Base-by-base conservation (phyloP, 2,797 vertebrate species). In the Liasis olivaceus region DNA sequence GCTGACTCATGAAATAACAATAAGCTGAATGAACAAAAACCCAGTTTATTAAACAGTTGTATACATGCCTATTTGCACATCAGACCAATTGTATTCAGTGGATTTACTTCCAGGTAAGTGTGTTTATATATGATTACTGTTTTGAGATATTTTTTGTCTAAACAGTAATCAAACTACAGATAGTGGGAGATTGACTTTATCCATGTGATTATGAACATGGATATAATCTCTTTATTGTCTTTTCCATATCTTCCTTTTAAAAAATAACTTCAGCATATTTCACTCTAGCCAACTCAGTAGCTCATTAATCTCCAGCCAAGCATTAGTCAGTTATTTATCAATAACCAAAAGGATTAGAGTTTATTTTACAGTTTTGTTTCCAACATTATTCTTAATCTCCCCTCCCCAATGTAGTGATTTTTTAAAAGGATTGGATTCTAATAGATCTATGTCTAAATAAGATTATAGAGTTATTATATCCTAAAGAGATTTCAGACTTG, bases 271-370 rank as follows among this genome's bases (percentile, higher is more conserved):
- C 14, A 89, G 60, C 14, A 94, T 87, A 93, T 11, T 54, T 96
- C 89, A 94, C 91, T 91, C 14, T 63, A 93, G 94, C 7, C 56
- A 77, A 13, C 20, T 36, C 1, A 1, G 22, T 56, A 8, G 1
- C n/a, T 91, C n/a, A 36, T 64, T 77, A 91, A 13, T 56, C 17
- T 86, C 87, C 92, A 95, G 87, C 69, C 58, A 88, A 91, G 3
- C 51, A 85, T 85, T 58, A 59, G 9, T 58, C 56, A 59, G n/a
- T 17, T 94, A 95, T 89, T 96, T 96, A 36, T 87, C 88, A 94
- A 94, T 87, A 95, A 95, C 93, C 93, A 85, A 92, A n/a, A 63
- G 58, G 92, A 94, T 94, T 93, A 96, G 91, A 91, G 85, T 89
- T 91, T 93, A 92, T 95, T 94, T 95, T 91, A 91, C 42, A 60